Percentiles rank a stretch among this genome's conserved stretches.
Evolutionary conservation across 2,113 vertebrate species (phyloP).

Genomic region (Hyperoodon ampullatus): DNA sequence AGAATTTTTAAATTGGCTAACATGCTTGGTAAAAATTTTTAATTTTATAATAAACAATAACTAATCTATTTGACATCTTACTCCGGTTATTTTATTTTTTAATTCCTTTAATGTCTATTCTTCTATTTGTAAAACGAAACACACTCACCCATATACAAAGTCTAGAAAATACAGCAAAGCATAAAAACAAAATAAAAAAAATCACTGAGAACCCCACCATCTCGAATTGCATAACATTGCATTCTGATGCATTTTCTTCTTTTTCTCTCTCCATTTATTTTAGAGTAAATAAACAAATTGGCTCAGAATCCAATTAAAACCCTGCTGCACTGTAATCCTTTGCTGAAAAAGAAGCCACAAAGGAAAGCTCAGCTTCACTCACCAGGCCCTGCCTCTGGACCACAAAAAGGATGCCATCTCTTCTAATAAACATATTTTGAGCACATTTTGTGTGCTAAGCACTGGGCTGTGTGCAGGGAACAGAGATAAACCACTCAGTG

Average conservation of each 20-base stretch:
- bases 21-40: neutral
- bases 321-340: neutral
- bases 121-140: neutral
- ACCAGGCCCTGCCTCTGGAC: neutral
- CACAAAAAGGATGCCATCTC: neutral
- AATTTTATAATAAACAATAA: slow-evolving; percentile 12
- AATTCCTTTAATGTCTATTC: neutral
- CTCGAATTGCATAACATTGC: neutral
- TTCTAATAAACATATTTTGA: neutral
- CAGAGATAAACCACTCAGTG: neutral
- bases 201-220: neutral
- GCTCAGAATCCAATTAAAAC: too few species aligned
- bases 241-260: slow-evolving; percentile 1
- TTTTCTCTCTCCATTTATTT: neutral
- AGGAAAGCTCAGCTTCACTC: neutral
- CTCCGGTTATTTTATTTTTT: neutral
- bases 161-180: neutral
- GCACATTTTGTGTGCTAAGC: neutral
- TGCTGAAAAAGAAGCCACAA: neutral
- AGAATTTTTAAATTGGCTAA: slow-evolving; percentile 31
- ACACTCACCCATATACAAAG: neutral
- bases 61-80: neutral
- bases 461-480: neutral
- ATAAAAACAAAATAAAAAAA: neutral
- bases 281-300: neutral